These are phyloP conservation scores for Zosterops pallidus DNA, from an alignment of 2,113 vertebrate species.

Conservation along the genomic window DNA sequence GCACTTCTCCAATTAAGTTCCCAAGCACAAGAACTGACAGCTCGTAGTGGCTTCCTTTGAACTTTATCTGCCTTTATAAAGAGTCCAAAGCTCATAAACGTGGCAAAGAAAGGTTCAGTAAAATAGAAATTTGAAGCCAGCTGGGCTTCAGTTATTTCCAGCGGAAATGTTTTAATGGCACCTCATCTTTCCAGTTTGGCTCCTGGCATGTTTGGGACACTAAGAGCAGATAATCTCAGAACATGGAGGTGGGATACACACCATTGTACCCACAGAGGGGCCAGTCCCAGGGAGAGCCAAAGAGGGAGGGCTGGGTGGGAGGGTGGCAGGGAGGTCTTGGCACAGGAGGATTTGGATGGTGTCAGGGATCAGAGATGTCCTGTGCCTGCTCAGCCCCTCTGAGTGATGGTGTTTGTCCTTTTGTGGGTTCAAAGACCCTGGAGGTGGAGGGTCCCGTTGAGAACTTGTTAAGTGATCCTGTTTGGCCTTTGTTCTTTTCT, in stretches of 20 bases:
- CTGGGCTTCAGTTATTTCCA: background rate
- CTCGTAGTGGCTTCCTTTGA: background rate
- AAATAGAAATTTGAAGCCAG: background rate
- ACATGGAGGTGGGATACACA: background rate
- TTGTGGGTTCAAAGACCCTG: background rate
- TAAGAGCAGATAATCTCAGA: background rate
- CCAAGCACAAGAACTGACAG: background rate
- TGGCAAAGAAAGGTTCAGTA: background rate
- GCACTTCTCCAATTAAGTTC: background rate
- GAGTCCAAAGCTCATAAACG: background rate
- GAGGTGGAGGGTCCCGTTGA: background rate
- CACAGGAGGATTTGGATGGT: rapidly evolving
- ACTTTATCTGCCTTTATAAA: background rate
- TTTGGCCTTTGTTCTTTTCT: background rate
- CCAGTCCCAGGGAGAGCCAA: background rate
- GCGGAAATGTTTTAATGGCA: background rate
- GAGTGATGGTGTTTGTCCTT: background rate
- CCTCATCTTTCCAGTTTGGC: background rate
- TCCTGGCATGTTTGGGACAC: background rate
- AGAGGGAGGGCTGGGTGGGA: background rate
- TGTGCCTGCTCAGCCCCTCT: background rate
- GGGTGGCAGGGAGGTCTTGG: rapidly evolving
- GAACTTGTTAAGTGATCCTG: background rate
- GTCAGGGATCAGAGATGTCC: background rate
- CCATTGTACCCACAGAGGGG: rapidly evolving